A percentile compares a stretch with the other conserved stretches of the same genome.
Conservation (phyloP, 2,797 vertebrate genomes). For the Ctenopoma multispine region DNA sequence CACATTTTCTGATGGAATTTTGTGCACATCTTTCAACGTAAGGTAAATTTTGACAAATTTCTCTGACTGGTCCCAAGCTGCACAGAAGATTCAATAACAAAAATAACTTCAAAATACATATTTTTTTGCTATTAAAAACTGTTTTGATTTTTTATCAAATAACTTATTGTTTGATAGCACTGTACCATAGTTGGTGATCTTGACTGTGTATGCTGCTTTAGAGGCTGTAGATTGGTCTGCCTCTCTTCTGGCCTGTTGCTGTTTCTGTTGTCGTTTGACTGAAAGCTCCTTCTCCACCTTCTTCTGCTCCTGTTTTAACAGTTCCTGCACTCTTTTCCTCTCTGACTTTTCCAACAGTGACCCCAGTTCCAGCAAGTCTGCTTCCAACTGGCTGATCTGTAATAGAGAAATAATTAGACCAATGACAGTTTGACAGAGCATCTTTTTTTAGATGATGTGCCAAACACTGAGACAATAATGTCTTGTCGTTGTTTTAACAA, state of each 20-base stretch:
- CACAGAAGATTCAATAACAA: constrained; percentile 10
- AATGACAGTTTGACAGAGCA: not conserved
- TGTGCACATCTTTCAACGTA: constrained; percentile 92
- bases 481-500: too few relatives aligned
- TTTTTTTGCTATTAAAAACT: not conserved
- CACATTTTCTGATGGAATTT: constrained; percentile 91
- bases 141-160: not conserved
- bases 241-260: constrained; percentile 81
- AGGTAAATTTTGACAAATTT: constrained; percentile 98
- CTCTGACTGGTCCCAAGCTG: constrained; percentile 99
- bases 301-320: constrained; percentile 88
- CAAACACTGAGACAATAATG: not conserved
- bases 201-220: constrained; percentile 89
- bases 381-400: constrained; percentile 88
- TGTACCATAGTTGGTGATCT: constrained; percentile 96
- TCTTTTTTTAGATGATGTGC: not conserved
- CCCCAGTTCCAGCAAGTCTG: constrained; percentile 90
- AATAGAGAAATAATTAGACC: not conserved
- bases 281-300: constrained; percentile 91
- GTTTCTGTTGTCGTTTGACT: constrained; percentile 84
- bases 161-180: not conserved
- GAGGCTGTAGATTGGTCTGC: constrained; percentile 56
- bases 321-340: constrained; percentile 87
- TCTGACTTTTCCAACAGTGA: constrained; percentile 85
- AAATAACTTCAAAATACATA: not conserved